These are phyloP conservation scores for Xenopus laevis DNA, from an alignment of 2,113 vertebrate genomes.

Conservation along the genomic window DNA sequence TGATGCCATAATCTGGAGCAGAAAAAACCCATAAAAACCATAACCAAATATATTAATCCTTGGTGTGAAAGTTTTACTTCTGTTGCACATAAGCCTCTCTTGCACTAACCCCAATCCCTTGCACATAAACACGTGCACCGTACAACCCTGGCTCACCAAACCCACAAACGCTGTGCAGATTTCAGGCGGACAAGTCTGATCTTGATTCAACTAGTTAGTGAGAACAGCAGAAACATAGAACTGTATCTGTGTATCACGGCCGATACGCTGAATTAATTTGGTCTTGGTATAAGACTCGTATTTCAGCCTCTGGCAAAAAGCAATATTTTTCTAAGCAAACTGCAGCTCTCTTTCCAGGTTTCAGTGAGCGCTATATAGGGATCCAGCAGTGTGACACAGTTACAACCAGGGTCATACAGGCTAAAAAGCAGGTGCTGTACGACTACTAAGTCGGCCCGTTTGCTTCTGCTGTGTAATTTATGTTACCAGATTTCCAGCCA, in stretches of 20 bases:
- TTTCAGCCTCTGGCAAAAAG: conserved; percentile 34
- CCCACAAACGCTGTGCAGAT: neutral
- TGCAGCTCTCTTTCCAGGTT: conserved; percentile 10
- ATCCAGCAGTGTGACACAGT: conserved; percentile 23
- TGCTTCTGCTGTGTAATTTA: conserved; percentile 21
- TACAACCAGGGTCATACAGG: conserved; percentile 14
- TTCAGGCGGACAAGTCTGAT: conserved; percentile 11
- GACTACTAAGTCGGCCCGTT: conserved; percentile 7
- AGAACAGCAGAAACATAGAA: conserved; percentile 11
- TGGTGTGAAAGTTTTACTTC: no score
- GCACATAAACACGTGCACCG: neutral
- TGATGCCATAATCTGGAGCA: no score
- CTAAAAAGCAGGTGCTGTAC: conserved; percentile 31
- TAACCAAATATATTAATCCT: no score
- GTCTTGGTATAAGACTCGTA: conserved; percentile 28
- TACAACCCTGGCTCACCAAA: neutral
- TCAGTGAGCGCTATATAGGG: neutral
- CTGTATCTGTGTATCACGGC: neutral
- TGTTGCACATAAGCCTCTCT: no score
- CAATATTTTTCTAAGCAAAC: conserved; percentile 40
- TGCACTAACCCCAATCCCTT: neutral
- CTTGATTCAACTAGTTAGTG: conserved; percentile 3
- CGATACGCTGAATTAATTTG: conserved; percentile 42
- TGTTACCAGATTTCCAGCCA: neutral
- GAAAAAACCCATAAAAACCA: no score